phyloP scores from a whole-genome alignment of 1,140 invertebrate species.

The Cephus cinctus region DNA sequence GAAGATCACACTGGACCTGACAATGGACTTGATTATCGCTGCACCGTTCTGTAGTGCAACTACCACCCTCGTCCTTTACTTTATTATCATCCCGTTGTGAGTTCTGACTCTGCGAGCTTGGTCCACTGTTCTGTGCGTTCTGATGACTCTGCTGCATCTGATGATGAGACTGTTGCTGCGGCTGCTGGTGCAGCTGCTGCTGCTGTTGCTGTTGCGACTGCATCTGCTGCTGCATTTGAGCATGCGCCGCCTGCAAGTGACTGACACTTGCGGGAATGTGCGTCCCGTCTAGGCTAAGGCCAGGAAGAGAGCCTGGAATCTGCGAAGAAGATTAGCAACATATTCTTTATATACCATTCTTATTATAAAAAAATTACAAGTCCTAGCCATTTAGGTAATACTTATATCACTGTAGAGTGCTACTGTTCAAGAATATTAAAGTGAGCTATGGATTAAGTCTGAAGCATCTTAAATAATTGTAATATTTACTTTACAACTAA shows the following conservation, averaged over 20 bases:
- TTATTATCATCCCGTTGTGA: slow-evolving; percentile 47
- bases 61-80: slow-evolving; percentile 47
- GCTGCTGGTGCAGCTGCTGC: slow-evolving; percentile 33
- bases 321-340: slow-evolving; percentile 24
- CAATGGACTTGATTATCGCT: slow-evolving; percentile 53
- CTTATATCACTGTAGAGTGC: too few species aligned
- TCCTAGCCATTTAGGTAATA: too few species aligned
- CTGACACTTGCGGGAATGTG: slow-evolving; percentile 47
- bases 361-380: too few species aligned
- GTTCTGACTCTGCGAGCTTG: slow-evolving; percentile 39
- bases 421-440: too few species aligned
- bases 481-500: too few species aligned
- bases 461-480: too few species aligned
- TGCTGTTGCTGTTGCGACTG: slow-evolving; percentile 49
- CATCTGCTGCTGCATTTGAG: slow-evolving; percentile 54
- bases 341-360: too few species aligned
- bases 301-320: slow-evolving; percentile 53
- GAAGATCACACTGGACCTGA: slow-evolving; percentile 50
- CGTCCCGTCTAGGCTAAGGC: slow-evolving; percentile 49
- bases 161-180: slow-evolving; percentile 41
- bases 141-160: slow-evolving; percentile 50
- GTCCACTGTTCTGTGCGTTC: slow-evolving; percentile 41
- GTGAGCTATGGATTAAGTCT: too few species aligned
- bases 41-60: slow-evolving; percentile 48
- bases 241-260: slow-evolving; percentile 52